A percentile compares a stretch with the other conserved stretches of the same genome.
Evolutionary conservation across 2,888 invertebrate species (phyloP).

Genomic region (Lycocerus yunnanus): DNA sequence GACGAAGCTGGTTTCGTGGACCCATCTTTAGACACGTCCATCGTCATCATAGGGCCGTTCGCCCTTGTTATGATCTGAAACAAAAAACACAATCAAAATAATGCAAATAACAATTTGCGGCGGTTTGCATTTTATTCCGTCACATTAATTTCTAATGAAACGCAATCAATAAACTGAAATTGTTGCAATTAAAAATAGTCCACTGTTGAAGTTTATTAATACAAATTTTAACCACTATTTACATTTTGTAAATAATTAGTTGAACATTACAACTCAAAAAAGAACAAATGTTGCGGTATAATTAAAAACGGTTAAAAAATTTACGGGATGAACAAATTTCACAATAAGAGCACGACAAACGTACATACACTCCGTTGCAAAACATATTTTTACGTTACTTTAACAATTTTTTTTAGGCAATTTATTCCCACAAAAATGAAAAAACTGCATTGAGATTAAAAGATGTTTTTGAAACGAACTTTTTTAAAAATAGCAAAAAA

Average conservation of each 20-base stretch:
- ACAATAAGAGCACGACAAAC: too few species aligned
- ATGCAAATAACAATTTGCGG: background rate
- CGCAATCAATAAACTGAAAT: background rate
- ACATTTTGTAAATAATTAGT: background rate
- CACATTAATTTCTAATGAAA: background rate
- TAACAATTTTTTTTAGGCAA: too few species aligned
- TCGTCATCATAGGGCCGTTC: slow-evolving; percentile 73
- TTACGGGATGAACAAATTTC: background rate
- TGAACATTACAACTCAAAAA: background rate
- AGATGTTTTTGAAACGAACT: too few species aligned
- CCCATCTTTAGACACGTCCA: slow-evolving; percentile 85
- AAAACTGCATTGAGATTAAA: too few species aligned
- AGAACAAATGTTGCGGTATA: background rate
- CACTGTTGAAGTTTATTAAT: background rate
- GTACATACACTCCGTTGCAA: too few species aligned
- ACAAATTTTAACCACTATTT: background rate
- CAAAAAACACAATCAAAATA: background rate
- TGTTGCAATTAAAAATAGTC: background rate
- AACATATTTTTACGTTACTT: too few species aligned
- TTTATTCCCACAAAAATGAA: too few species aligned
- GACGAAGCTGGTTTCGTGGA: slow-evolving; percentile 55
- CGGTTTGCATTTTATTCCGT: background rate
- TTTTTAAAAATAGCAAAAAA: too few species aligned
- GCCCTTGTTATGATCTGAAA: slow-evolving; percentile 53
- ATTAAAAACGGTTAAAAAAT: background rate